These are phyloP conservation scores for Rhagoletis zephyria DNA, from an alignment of 1,140 invertebrate genomes.

Conservation along the genomic window DNA sequence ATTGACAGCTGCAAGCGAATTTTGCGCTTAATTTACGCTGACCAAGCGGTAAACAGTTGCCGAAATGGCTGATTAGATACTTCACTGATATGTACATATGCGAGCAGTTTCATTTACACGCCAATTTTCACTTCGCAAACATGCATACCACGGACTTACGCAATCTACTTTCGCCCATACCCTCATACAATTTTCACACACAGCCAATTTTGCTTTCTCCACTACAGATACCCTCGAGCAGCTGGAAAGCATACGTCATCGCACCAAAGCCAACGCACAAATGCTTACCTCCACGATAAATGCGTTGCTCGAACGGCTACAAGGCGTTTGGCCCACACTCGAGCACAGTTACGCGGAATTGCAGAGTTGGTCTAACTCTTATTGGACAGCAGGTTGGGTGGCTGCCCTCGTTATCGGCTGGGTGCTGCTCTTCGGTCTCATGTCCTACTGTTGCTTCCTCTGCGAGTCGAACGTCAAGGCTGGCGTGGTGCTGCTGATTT, in stretches of 20 bases:
- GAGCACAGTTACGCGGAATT: constrained; percentile 66
- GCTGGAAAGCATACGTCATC: constrained; percentile 67
- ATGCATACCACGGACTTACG: not conserved
- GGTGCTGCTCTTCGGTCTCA: constrained; percentile 70
- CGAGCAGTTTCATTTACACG: not conserved
- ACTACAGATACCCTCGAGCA: constrained; percentile 69
- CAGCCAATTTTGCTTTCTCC: not conserved
- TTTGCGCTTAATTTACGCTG: constrained; percentile 11
- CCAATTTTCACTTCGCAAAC: not conserved
- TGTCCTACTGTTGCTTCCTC: constrained; percentile 74
- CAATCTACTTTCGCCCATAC: constrained; percentile 21
- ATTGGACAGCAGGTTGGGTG: constrained; percentile 69
- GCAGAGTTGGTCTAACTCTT: constrained; percentile 65
- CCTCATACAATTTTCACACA: constrained; percentile 60
- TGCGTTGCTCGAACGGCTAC: constrained; percentile 64
- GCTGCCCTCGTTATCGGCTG: constrained; percentile 66
- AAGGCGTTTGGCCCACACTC: constrained; percentile 65
- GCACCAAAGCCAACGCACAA: constrained; percentile 70
- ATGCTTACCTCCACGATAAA: constrained; percentile 68
- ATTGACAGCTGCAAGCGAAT: constrained; percentile 36
- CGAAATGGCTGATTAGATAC: constrained; percentile 6
- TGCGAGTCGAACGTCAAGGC: constrained; percentile 75
- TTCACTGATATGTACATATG: not conserved
- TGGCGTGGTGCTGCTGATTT: constrained; percentile 75
- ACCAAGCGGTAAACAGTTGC: constrained; percentile 55